Conservation (phyloP, 2,113 vertebrate genomes). For the Sapayoa aenigma region DNA sequence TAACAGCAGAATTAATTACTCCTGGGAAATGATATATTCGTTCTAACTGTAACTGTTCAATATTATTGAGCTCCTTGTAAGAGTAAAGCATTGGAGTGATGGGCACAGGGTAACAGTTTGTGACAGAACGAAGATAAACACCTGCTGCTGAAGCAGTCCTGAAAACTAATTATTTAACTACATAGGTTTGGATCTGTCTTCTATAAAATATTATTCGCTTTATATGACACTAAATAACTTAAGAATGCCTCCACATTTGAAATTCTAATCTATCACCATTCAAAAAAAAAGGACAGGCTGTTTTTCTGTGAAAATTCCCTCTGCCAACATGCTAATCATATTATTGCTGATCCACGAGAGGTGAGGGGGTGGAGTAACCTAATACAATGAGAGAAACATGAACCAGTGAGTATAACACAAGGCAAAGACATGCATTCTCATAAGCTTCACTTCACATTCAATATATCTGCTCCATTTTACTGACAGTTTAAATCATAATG, state of each 20-base stretch:
- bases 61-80: neutral
- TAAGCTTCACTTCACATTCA: neutral
- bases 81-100: neutral
- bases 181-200: neutral
- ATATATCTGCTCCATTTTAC: neutral
- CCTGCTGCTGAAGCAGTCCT: neutral
- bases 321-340: neutral
- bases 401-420: neutral
- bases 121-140: conserved; percentile 15
- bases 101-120: neutral
- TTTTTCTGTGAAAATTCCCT: neutral
- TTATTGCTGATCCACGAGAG: neutral
- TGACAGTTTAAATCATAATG: neutral
- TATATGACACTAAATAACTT: neutral
- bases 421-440: neutral
- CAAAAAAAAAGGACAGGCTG: neutral
- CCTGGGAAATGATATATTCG: neutral
- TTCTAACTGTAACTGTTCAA: neutral
- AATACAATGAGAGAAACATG: neutral
- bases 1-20: neutral
- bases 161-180: neutral
- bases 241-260: neutral
- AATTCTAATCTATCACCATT: neutral
- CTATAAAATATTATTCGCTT: neutral
- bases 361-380: neutral